A percentile compares a stretch with the other conserved stretches of the same genome.
Conservation (phyloP, 2,797 vertebrate genomes). For the Spea hammondii region DNA sequence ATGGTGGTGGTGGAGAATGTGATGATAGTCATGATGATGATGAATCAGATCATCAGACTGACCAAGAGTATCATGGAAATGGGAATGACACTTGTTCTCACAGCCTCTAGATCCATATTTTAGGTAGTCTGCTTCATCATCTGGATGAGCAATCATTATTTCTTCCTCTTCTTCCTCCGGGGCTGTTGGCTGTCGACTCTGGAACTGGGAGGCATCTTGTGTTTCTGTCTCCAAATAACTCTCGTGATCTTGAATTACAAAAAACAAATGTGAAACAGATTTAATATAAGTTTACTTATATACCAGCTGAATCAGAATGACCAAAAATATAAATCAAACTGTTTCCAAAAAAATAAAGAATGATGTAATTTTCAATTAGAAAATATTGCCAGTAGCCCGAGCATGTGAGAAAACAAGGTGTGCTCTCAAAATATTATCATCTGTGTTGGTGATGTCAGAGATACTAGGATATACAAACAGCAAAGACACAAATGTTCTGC, state of each 20-base stretch:
- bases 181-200: slow-evolving; percentile 61
- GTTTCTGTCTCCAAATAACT: slow-evolving; percentile 73
- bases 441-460: too few relatives aligned
- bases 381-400: too few relatives aligned
- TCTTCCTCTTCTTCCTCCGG: slow-evolving; percentile 83
- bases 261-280: background rate
- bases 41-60: slow-evolving; percentile 88
- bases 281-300: too few relatives aligned
- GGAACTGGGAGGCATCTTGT: slow-evolving; percentile 70
- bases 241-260: slow-evolving; percentile 67
- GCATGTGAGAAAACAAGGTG: too few relatives aligned
- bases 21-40: slow-evolving; percentile 97
- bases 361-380: too few relatives aligned
- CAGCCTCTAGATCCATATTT: slow-evolving; percentile 86
- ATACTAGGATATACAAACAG: too few relatives aligned
- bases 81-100: slow-evolving; percentile 96
- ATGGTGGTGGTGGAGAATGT: slow-evolving; percentile 97
- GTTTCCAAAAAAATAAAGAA: background rate
- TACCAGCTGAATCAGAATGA: too few relatives aligned
- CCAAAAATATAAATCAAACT: background rate
- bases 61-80: slow-evolving; percentile 93
- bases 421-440: too few relatives aligned
- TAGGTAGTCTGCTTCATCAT: slow-evolving; percentile 66
- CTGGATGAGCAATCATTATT: slow-evolving; percentile 87
- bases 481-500: too few relatives aligned